Conservation (phyloP, 2,888 invertebrate genomes). For the Scotopteryx bipunctaria region DNA sequence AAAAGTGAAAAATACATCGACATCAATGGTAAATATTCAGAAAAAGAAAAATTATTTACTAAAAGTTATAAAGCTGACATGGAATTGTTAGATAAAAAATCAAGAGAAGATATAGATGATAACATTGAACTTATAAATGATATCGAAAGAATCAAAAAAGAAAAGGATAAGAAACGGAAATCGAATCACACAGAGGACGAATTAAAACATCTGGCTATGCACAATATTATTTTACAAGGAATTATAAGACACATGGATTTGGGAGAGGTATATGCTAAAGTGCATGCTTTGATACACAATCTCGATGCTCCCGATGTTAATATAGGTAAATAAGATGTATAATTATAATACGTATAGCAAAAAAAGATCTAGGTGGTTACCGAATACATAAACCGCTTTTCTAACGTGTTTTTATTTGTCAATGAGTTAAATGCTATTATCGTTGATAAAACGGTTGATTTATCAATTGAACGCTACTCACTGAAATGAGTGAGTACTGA, state of each 20-base stretch:
- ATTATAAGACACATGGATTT: conserved; percentile 61
- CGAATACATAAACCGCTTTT: too few species aligned
- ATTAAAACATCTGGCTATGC: conserved; percentile 60
- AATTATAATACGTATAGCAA: too few species aligned
- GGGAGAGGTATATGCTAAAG: conserved; percentile 52
- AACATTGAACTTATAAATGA: neutral
- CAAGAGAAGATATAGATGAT: neutral
- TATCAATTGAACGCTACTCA: too few species aligned
- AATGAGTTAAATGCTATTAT: too few species aligned
- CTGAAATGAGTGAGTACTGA: too few species aligned
- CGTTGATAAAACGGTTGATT: too few species aligned
- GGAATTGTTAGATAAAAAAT: conserved; percentile 6
- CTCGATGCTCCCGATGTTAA: conserved; percentile 33
- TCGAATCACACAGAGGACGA: conserved; percentile 30
- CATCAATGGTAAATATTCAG: conserved; percentile 1
- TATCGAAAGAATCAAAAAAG: conserved; percentile 17
- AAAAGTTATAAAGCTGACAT: conserved; percentile 2
- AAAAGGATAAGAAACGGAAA: conserved; percentile 17
- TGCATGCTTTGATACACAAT: conserved; percentile 41
- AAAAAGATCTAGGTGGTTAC: too few species aligned
- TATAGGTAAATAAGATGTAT: conserved; percentile 20
- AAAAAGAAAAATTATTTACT: neutral
- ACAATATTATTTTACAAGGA: conserved; percentile 62
- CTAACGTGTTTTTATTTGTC: neutral
- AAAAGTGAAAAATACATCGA: conserved; percentile 10